Evolutionary conservation across 2,113 vertebrate genomes (phyloP).

Genomic region (Mellivora capensis): DNA sequence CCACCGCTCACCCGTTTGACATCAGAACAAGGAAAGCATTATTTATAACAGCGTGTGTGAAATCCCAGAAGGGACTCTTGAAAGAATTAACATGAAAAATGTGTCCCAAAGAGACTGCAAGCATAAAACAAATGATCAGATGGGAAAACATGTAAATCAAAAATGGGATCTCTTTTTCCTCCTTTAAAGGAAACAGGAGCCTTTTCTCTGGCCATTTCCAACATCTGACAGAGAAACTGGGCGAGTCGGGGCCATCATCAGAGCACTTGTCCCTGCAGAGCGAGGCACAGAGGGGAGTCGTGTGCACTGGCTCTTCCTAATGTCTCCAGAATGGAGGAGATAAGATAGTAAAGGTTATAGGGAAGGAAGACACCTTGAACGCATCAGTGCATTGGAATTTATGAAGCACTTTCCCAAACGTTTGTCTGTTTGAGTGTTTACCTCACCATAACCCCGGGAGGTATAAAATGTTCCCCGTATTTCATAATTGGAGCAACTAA

Average conservation of each 20-base stretch:
- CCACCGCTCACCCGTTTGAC: constrained; percentile 59
- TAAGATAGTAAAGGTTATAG: background rate
- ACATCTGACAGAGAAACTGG: background rate
- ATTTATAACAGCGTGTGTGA: constrained; percentile 66
- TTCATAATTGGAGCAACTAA: background rate
- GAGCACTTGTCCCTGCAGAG: too few relatives aligned
- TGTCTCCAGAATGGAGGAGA: background rate
- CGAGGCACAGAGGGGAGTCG: fast-evolving
- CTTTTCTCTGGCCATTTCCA: background rate
- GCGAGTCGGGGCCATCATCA: too few relatives aligned
- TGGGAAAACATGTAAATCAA: constrained; percentile 57
- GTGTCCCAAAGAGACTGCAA: constrained; percentile 40
- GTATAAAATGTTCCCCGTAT: background rate
- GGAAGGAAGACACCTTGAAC: background rate
- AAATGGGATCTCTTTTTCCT: background rate
- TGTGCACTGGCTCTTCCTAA: background rate
- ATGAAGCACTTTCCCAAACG: background rate
- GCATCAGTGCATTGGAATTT: background rate
- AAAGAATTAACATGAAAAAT: constrained; percentile 68
- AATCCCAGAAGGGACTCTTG: constrained; percentile 57
- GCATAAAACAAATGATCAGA: constrained; percentile 65
- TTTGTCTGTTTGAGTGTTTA: background rate
- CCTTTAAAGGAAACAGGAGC: background rate
- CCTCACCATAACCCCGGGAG: background rate
- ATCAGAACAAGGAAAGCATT: constrained; percentile 71